A percentile compares a stretch with the other conserved stretches of the same genome.
These are phyloP conservation scores for Poliocrania exsul DNA, from an alignment of 2,797 vertebrate genomes.

Conservation along the genomic window DNA sequence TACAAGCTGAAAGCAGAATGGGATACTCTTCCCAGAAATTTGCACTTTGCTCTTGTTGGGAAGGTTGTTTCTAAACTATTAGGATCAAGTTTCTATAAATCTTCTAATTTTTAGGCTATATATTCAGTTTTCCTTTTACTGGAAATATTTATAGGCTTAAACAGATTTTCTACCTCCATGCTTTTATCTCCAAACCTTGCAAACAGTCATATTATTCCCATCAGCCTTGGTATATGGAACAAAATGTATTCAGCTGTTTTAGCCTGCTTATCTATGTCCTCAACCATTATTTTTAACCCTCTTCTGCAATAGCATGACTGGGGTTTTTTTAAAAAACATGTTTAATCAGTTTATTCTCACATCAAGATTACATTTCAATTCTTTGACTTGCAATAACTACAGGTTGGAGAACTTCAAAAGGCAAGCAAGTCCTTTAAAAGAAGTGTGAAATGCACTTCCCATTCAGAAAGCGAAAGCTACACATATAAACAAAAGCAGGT, in stretches of 20 bases:
- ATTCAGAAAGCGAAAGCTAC: neutral
- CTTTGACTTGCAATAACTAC: neutral
- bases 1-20: neutral
- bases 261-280: neutral
- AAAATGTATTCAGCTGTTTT: neutral
- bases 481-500: neutral
- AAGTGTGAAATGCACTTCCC: neutral
- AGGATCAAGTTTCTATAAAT: neutral
- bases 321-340: fast-evolving
- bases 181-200: neutral
- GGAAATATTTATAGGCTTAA: neutral
- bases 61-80: neutral
- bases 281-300: neutral
- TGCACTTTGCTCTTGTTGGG: neutral
- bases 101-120: neutral
- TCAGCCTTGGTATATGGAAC: neutral
- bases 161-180: neutral
- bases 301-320: neutral
- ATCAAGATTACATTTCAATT: neutral
- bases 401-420: neutral
- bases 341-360: neutral
- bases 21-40: neutral
- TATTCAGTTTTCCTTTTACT: neutral
- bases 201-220: neutral
- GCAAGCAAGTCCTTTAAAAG: neutral